A percentile compares a stretch with the other conserved stretches of the same genome.
These are phyloP conservation scores for Zygaena filipendulae DNA, from an alignment of 2,888 invertebrate species.

Conservation along the genomic window DNA sequence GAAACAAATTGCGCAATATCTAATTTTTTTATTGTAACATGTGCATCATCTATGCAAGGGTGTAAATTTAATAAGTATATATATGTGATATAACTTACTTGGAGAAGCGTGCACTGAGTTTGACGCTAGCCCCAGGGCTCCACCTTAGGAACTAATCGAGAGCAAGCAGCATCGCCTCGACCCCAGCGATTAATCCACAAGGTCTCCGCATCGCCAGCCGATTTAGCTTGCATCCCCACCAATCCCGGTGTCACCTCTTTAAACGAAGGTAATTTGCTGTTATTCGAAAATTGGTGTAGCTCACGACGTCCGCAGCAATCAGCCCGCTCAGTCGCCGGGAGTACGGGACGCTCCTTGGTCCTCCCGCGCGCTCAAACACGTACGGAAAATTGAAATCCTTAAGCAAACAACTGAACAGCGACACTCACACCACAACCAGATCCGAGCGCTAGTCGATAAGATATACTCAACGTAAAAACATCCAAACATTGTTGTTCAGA, in stretches of 20 bases:
- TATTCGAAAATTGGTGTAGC: conserved; percentile 64
- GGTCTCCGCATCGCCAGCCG: conserved; percentile 60
- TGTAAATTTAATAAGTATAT: too few species aligned
- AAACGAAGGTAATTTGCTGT: conserved; percentile 68
- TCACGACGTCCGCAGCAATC: conserved; percentile 51
- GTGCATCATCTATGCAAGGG: too few species aligned
- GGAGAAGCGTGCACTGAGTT: too few species aligned
- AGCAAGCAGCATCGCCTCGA: conserved; percentile 39
- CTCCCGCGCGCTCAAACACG: conserved; percentile 33
- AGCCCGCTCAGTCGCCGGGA: conserved; percentile 46
- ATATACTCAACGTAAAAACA: conserved; percentile 44
- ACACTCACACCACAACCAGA: conserved; percentile 31
- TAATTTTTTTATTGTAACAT: too few species aligned
- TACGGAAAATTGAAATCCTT: conserved; percentile 24
- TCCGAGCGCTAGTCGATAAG: conserved; percentile 58
- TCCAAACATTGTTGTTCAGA: conserved; percentile 25
- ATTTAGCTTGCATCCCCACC: conserved; percentile 64
- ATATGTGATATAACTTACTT: too few species aligned
- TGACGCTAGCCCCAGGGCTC: too few species aligned
- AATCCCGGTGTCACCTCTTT: conserved; percentile 64
- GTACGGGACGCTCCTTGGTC: conserved; percentile 45
- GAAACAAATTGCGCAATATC: too few species aligned
- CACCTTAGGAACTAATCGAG: too few species aligned
- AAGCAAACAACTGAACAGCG: conserved; percentile 44
- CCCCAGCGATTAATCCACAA: conserved; percentile 57